A percentile compares a stretch with the other conserved stretches of the same genome.
phyloP scores from a whole-genome alignment of 2,113 vertebrate species.

The Forbesichthys agassizii region DNA sequence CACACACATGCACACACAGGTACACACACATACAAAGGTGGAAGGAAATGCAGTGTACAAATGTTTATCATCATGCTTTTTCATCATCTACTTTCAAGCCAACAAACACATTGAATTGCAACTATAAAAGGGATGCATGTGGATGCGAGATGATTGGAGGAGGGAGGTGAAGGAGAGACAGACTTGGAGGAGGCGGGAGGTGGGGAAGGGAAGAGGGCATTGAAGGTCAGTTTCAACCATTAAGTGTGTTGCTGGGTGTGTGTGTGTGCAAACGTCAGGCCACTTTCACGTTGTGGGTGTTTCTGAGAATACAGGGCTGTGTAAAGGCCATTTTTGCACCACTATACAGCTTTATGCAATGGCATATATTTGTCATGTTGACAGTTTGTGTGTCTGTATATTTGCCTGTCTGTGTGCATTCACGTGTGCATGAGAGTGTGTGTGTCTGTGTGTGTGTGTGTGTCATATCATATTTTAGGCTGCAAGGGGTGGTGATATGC shows the following conservation, averaged over 20 bases:
- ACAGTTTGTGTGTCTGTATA: background rate
- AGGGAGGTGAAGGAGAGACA: background rate
- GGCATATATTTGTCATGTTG: too few relatives aligned
- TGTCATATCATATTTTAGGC: constrained; percentile 26
- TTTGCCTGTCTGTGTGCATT: constrained; percentile 19
- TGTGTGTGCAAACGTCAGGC: constrained; percentile 20
- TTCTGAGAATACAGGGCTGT: background rate
- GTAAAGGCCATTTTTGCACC: background rate
- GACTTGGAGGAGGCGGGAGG: constrained; percentile 11
- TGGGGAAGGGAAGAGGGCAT: constrained; percentile 15
- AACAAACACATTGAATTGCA: constrained; percentile 1
- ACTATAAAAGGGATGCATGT: background rate
- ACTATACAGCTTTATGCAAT: too few relatives aligned
- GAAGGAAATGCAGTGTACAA: background rate
- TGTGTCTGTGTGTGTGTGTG: constrained; percentile 14
- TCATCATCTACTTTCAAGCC: background rate
- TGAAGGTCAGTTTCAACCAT: constrained; percentile 57
- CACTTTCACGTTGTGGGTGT: constrained; percentile 8
- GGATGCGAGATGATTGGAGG: background rate
- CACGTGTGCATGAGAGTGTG: constrained; percentile 23
- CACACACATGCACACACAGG: too few relatives aligned
- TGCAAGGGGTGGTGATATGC: constrained; percentile 44
- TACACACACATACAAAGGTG: background rate
- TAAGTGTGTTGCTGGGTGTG: constrained; percentile 15
- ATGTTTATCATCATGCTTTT: background rate